Conservation (phyloP, 2,113 vertebrate genomes). For the Pan troglodytes region NHGRI_mPanTro3-v2.1_pri NC_072402.2:2187001-2187500, state of each 20-base stretch:
- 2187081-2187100: not conserved
- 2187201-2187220: too few species aligned
- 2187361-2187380: not conserved
- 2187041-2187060: not conserved
- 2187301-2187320: not conserved
- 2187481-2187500: too few species aligned
- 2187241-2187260: too few species aligned
- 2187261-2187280: not conserved
- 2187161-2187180: too few species aligned
- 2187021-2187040: not conserved
- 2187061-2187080: fast-evolving
- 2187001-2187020: fast-evolving
- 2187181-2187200: too few species aligned
- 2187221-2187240: too few species aligned
- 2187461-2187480: too few species aligned
- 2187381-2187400: not conserved
- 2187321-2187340: not conserved
- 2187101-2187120: fast-evolving
- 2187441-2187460: too few species aligned
- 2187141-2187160: too few species aligned
- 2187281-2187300: not conserved
- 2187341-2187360: not conserved
- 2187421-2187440: not conserved
- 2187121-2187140: not conserved
- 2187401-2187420: too few species aligned